Evolutionary conservation across 2,888 invertebrate genomes (phyloP), one percentile per base, ranked within the genome.

Genomic region (Amblyteles armatorius): DNA sequence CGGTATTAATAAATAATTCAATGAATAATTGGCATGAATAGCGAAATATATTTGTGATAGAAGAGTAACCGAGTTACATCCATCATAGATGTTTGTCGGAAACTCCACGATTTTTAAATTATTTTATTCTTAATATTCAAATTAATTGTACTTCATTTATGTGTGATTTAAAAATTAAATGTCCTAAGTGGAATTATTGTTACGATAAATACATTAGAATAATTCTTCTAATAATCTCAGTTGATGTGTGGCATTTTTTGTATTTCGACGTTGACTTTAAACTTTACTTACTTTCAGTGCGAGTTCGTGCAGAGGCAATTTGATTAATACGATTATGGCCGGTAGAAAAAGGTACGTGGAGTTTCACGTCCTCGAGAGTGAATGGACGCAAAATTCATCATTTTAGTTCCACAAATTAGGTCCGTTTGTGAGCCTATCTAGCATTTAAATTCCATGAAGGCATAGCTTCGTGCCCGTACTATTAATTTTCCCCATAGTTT

Each of bases 261-360:
- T n/a, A 33, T 33, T 63, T 63, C 29, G n/a, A 55, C 52, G 52
- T 63, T 33, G 63, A 63, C 33, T 29, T n/a, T 16, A 63, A 63
- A 33, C 33, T 63, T n/a, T 13, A 63, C 6, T n/a, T 63, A 33
- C 63, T 33, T 63, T 16, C 63, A 29, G 63, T 63, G 63, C 63
- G 63, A 33, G 63, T 33, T 63, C 16, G 33, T 63, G 63, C 63
- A 33, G 33, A 63, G 63, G 29, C 63, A 33, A 63, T 63, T 63
- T 33, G 16, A 6, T 29, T 16, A 33, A 33, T 63, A 33, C 1
- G 29, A 63, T 63, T 33, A 33, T 33, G 63, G 63, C 33, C 63
- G 29, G 63, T 7, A 63, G 63, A 63, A 63, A 63, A 33, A 63
- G 63, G 63, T 63, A 63, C 29, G 63, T 29, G 33, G 29, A 63